Conservation (phyloP, 2,888 invertebrate genomes). For the Miltochrista miniata region DNA sequence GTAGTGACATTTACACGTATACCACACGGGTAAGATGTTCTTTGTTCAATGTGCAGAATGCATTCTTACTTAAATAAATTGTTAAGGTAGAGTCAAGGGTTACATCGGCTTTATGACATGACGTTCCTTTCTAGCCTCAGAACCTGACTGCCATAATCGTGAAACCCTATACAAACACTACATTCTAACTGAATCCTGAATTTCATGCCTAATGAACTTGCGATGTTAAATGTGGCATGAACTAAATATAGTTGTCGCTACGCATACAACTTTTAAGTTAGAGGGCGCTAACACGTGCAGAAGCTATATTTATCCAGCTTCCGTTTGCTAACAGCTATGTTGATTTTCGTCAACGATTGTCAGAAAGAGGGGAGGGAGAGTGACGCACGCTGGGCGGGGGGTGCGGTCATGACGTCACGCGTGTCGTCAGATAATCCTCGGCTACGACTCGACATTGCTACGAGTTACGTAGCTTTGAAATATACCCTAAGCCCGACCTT, state of each 20-base stretch:
- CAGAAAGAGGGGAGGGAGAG: conserved; percentile 33
- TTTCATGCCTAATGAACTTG: conserved; percentile 21
- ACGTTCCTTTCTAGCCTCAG: conserved; percentile 8
- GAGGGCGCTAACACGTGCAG: conserved; percentile 25
- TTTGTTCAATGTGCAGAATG: too few species aligned
- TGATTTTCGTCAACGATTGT: conserved; percentile 68
- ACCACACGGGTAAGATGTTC: too few species aligned
- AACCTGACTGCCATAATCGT: neutral
- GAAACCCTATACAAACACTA: conserved; percentile 15
- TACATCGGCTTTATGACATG: too few species aligned
- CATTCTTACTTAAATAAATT: too few species aligned
- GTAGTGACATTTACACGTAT: too few species aligned
- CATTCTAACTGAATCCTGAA: conserved; percentile 13
- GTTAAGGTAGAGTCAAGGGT: too few species aligned
- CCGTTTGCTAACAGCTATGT: conserved; percentile 47
- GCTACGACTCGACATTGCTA: conserved; percentile 46
- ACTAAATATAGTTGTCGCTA: conserved; percentile 19
- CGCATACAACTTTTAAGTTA: conserved; percentile 21
- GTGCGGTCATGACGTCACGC: conserved; percentile 70
- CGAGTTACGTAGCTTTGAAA: conserved; percentile 34
- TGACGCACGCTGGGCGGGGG: conserved; percentile 60
- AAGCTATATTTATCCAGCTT: conserved; percentile 37
- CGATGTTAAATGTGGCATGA: conserved; percentile 9
- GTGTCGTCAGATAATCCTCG: conserved; percentile 56
- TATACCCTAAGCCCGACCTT: conserved; percentile 27